phyloP scores from a whole-genome alignment of 2,113 vertebrate species.

The Odobenus rosmarus region DNA sequence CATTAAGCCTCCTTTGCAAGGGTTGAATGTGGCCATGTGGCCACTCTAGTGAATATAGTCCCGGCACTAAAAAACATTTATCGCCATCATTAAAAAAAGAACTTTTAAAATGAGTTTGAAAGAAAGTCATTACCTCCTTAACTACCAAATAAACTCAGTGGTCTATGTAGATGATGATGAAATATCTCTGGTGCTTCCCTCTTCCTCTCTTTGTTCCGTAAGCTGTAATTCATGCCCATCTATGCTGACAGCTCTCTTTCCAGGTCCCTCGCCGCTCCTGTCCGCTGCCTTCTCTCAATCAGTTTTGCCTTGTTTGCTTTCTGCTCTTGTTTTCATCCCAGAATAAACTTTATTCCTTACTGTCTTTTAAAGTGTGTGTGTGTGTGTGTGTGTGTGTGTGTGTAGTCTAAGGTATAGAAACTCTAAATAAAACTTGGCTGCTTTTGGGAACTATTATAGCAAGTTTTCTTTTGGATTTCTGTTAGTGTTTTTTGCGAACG shows the following conservation, averaged over 20 bases:
- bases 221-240: slow-evolving; percentile 51
- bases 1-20: slow-evolving; percentile 71
- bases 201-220: slow-evolving; percentile 64
- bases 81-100: slow-evolving; percentile 78
- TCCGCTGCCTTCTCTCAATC: not conserved
- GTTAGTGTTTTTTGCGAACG: not conserved
- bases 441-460: not conserved
- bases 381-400: too few relatives aligned
- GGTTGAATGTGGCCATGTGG: slow-evolving; percentile 57
- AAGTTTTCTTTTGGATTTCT: not conserved
- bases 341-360: not conserved
- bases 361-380: not conserved
- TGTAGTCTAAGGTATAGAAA: not conserved
- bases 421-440: not conserved
- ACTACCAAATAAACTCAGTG: slow-evolving; percentile 81
- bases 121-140: slow-evolving; percentile 79
- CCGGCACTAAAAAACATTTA: slow-evolving; percentile 77
- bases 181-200: slow-evolving; percentile 61
- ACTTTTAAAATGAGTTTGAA: slow-evolving; percentile 80
- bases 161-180: slow-evolving; percentile 80
- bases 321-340: not conserved
- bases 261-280: not conserved
- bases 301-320: slow-evolving; percentile 54
- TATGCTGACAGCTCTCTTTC: slow-evolving; percentile 24
- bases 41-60: slow-evolving; percentile 58